phyloP scores from a whole-genome alignment of 2,888 invertebrate species.

The Limnephilus rhombicus region DNA sequence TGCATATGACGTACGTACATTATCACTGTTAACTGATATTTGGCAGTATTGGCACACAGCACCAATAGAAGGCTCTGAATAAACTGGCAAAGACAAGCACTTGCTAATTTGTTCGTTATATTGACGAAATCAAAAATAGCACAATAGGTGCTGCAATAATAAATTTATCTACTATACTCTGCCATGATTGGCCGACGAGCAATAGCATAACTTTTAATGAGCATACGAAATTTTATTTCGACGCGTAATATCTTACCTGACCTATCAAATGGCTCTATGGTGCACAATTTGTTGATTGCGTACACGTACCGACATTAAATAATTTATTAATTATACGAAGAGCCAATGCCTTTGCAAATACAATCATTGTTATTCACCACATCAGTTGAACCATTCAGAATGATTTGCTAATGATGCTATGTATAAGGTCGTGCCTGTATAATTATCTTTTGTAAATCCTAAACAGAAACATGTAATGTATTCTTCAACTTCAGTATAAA shows the following conservation, averaged over 20 bases:
- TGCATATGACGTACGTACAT: no score
- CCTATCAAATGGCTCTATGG: background rate
- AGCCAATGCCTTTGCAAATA: background rate
- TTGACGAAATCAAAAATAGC: background rate
- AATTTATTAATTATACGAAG: slow-evolving; percentile 6
- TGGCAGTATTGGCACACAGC: background rate
- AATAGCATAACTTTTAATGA: background rate
- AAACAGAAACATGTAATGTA: background rate
- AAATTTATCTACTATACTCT: background rate
- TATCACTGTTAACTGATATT: no score
- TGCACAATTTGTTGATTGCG: background rate
- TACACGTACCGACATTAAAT: slow-evolving; percentile 9
- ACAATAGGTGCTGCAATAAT: background rate
- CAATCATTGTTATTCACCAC: background rate
- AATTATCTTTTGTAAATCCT: background rate
- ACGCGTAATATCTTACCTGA: background rate
- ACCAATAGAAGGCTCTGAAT: background rate
- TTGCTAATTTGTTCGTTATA: background rate
- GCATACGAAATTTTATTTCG: background rate
- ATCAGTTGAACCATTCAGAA: background rate
- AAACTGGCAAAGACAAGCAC: background rate
- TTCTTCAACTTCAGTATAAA: background rate
- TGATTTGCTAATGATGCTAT: slow-evolving; percentile 18
- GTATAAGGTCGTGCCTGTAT: background rate
- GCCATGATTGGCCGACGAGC: background rate